These are phyloP conservation scores for Petrocephalus schoutedeni DNA, from an alignment of 2,797 vertebrate genomes.

Conservation along the genomic window DNA sequence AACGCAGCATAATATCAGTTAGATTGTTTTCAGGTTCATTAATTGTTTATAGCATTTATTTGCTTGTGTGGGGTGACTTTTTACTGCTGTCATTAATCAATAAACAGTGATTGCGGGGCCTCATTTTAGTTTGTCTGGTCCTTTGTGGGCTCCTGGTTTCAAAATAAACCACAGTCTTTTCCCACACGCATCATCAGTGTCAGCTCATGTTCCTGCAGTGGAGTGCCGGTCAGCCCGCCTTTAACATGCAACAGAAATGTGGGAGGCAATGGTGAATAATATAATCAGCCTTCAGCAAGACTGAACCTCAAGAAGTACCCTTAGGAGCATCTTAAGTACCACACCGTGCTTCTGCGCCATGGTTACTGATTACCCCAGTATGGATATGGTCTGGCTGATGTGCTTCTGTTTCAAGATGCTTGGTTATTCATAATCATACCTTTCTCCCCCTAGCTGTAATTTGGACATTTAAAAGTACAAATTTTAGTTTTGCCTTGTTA, in stretches of 20 bases:
- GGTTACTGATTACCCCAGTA: background rate
- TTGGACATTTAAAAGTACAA: conserved; percentile 2
- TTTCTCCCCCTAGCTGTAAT: background rate
- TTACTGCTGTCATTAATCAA: background rate
- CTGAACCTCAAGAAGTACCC: background rate
- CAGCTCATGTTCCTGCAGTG: background rate
- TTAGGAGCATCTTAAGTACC: background rate
- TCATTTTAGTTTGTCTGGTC: background rate
- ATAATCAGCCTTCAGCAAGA: background rate
- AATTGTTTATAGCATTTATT: background rate
- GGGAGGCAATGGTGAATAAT: background rate
- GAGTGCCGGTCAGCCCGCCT: background rate
- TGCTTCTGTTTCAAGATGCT: background rate
- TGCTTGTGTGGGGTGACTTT: background rate
- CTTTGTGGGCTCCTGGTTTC: background rate
- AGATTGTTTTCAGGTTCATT: background rate
- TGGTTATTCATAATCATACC: background rate
- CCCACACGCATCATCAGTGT: background rate
- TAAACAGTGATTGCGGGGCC: background rate
- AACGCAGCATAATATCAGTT: background rate
- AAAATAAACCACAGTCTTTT: background rate
- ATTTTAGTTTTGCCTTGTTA: background rate
- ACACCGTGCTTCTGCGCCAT: background rate
- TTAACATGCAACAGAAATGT: background rate
- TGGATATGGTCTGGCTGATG: background rate